Percentiles rank a stretch among this genome's conserved stretches.
Evolutionary conservation across 2,888 invertebrate species (phyloP).

Genomic region (Cephus runcator): DNA sequence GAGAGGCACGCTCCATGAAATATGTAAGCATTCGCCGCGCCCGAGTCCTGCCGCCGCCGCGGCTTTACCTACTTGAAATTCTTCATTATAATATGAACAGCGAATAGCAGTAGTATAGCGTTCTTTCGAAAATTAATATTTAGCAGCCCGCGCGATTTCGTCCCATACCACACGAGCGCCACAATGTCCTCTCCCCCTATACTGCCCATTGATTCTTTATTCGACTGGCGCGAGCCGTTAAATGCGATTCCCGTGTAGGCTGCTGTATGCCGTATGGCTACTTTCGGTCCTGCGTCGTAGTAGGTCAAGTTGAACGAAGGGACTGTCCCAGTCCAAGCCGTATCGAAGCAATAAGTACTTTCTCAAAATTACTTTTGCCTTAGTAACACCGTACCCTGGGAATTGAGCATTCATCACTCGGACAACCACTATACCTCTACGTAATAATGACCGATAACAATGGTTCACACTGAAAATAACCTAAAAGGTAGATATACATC

Average conservation of each 20-base stretch:
- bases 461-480: background rate
- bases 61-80: conserved; percentile 39
- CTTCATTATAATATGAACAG: conserved; percentile 16
- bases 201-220: background rate
- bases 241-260: conserved; percentile 3
- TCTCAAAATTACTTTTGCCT: background rate
- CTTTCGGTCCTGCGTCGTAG: background rate
- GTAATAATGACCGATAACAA: background rate
- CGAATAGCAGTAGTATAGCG: background rate
- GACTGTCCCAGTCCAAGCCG: background rate
- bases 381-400: background rate
- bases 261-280: background rate
- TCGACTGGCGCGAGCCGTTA: background rate
- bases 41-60: conserved; percentile 24
- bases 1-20: conserved; percentile 31
- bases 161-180: background rate
- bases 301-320: background rate
- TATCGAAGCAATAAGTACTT: background rate
- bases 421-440: background rate
- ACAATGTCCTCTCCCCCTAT: background rate
- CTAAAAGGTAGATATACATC: background rate
- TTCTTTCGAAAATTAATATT: conserved; percentile 7
- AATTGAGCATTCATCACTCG: background rate
- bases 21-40: conserved; percentile 32
- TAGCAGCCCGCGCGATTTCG: background rate